Conservation (phyloP, 2,113 vertebrate species). For the Oncorhynchus nerka region DNA sequence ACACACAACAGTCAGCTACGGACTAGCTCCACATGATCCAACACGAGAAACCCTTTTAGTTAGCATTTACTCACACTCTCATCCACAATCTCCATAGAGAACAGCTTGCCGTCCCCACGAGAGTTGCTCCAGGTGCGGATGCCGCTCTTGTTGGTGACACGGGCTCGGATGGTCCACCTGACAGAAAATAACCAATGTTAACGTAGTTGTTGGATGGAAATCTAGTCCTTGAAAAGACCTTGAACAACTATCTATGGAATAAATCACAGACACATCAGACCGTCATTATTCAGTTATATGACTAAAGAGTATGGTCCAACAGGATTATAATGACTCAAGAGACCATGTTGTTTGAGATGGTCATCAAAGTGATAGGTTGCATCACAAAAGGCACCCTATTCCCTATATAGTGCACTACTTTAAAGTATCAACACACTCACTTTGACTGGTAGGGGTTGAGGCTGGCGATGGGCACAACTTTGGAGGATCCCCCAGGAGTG, state of each 20-base stretch:
- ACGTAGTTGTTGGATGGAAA: too few species aligned
- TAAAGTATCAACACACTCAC: constrained; percentile 70
- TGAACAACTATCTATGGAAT: too few species aligned
- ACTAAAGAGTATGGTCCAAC: not conserved
- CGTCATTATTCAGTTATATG: not conserved
- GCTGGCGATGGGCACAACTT: constrained; percentile 92
- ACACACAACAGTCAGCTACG: constrained; percentile 6
- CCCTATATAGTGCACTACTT: too few species aligned
- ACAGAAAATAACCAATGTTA: not conserved
- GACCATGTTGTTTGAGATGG: too few species aligned
- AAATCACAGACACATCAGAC: too few species aligned
- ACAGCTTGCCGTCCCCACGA: constrained; percentile 94
- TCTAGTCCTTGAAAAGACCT: too few species aligned
- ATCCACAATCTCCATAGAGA: constrained; percentile 93
- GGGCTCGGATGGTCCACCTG: constrained; percentile 95
- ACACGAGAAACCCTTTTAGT: not conserved
- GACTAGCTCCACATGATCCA: not conserved
- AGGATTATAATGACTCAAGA: not conserved
- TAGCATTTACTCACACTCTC: constrained; percentile 83
- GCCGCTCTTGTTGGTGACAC: constrained; percentile 90
- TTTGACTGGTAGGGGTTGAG: constrained; percentile 96
- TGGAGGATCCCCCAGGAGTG: constrained; percentile 81
- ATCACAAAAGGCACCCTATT: too few species aligned
- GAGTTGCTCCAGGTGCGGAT: constrained; percentile 98
- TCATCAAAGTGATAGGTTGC: too few species aligned